Evolutionary conservation across 2,797 vertebrate species (phyloP).

Genomic region (Poecilia velifera): DNA sequence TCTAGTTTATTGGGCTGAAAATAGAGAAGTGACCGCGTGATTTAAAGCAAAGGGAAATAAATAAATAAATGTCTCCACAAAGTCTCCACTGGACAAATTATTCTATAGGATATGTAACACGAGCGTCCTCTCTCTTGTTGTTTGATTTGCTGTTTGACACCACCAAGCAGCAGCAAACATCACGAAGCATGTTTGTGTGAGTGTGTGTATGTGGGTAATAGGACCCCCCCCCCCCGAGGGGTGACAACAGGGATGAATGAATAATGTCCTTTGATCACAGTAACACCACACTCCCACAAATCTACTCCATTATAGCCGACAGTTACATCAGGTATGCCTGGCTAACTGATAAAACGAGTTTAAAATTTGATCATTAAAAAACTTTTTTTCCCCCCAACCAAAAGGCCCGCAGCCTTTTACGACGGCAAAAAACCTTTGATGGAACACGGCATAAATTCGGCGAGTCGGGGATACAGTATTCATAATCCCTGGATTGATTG

Average conservation of each 20-base stretch:
- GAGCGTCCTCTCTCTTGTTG: slow-evolving; percentile 8
- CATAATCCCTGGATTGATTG: slow-evolving; percentile 15
- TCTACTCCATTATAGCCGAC: slow-evolving; percentile 50
- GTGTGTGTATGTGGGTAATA: slow-evolving; percentile 34
- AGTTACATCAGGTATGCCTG: slow-evolving; percentile 33
- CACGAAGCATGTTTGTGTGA: slow-evolving; percentile 16
- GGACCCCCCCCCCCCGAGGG: slow-evolving; percentile 54
- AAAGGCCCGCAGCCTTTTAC: not conserved
- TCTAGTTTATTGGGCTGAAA: slow-evolving; percentile 11
- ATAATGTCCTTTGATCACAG: slow-evolving; percentile 77
- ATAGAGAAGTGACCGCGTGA: slow-evolving; percentile 30
- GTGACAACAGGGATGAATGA: slow-evolving; percentile 68
- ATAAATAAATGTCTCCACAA: slow-evolving; percentile 9
- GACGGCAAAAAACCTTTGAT: not conserved
- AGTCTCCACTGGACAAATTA: slow-evolving; percentile 56
- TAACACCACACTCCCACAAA: slow-evolving; percentile 25
- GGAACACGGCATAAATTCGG: not conserved
- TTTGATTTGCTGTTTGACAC: slow-evolving; percentile 63
- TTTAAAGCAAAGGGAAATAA: slow-evolving; percentile 32
- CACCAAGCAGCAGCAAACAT: slow-evolving; percentile 51
- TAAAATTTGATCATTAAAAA: slow-evolving; percentile 14
- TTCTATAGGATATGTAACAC: slow-evolving; percentile 38
- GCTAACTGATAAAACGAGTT: slow-evolving; percentile 31
- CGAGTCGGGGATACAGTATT: slow-evolving; percentile 19
- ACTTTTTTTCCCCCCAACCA: slow-evolving; percentile 12